A percentile compares a stretch with the other conserved stretches of the same genome.
phyloP scores from a whole-genome alignment of 2,113 vertebrate species.

The Pedetes capensis region DNA sequence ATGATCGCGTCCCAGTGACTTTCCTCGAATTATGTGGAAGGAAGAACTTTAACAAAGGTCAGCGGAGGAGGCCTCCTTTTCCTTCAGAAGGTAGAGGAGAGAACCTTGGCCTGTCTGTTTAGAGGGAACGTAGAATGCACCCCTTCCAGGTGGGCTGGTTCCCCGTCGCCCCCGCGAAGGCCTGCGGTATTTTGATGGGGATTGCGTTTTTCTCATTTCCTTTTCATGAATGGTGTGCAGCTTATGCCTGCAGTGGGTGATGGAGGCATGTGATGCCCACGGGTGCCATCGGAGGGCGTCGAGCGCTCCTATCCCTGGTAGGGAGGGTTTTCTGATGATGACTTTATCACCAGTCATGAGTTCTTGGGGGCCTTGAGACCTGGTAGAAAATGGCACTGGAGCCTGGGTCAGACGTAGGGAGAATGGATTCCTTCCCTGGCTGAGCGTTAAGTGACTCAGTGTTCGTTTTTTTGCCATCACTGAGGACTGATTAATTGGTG shows the following conservation, averaged over 20 bases:
- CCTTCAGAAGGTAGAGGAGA: neutral
- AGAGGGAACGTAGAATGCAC: neutral
- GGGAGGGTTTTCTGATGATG: neutral
- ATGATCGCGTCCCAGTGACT: neutral
- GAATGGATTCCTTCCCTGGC: neutral
- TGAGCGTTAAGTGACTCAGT: neutral
- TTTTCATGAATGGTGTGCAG: neutral
- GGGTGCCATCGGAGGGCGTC: neutral
- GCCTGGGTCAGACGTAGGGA: neutral
- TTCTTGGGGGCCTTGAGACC: neutral
- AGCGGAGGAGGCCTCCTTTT: neutral
- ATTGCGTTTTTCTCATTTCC: neutral
- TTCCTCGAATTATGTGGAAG: neutral
- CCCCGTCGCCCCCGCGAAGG: neutral
- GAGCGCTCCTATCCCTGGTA: neutral
- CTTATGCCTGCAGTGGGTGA: neutral
- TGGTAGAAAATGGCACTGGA: neutral
- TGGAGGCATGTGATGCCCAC: fast-evolving
- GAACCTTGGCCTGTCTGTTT: neutral
- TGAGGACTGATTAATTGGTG: neutral
- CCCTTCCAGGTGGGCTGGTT: neutral
- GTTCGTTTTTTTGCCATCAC: neutral
- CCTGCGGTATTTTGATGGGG: neutral
- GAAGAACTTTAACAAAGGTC: neutral
- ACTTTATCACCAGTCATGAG: neutral